A percentile compares a stretch with the other conserved stretches of the same genome.
These are phyloP conservation scores for Galbula dea DNA, from an alignment of 2,113 vertebrate species.

Conservation along the genomic window DNA sequence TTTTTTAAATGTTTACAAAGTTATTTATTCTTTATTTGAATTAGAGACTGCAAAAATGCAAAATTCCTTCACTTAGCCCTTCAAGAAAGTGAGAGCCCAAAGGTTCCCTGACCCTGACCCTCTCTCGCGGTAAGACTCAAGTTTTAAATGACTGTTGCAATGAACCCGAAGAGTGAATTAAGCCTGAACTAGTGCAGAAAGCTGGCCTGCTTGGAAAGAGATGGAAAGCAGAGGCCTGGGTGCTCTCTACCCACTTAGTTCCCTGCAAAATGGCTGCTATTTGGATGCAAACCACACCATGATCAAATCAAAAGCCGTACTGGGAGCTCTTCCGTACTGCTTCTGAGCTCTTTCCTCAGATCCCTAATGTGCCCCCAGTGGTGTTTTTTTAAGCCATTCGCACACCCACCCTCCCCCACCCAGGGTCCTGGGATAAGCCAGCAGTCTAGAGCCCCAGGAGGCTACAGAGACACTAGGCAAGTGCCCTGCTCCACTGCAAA, in stretches of 20 bases:
- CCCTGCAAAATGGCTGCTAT: neutral
- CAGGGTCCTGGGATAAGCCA: neutral
- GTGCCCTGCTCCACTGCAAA: neutral
- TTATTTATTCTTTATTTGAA: neutral
- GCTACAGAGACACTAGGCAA: neutral
- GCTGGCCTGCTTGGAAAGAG: neutral
- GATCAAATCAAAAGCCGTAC: fast-evolving
- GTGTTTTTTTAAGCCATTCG: neutral
- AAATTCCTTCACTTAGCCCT: neutral
- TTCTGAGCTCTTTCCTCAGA: neutral
- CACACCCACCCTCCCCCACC: neutral
- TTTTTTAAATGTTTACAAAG: neutral
- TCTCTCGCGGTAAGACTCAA: neutral
- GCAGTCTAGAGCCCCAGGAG: neutral
- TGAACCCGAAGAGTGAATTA: neutral
- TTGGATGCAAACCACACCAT: neutral
- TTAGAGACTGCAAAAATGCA: neutral
- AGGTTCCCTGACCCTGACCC: neutral
- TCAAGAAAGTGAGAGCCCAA: neutral
- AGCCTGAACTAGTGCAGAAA: neutral
- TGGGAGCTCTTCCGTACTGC: neutral
- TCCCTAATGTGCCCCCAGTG: too few species aligned
- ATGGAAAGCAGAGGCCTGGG: neutral
- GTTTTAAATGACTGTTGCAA: neutral
- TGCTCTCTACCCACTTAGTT: neutral